Conservation (phyloP, 2,888 invertebrate genomes). For the Pilophorus perplexus region DNA sequence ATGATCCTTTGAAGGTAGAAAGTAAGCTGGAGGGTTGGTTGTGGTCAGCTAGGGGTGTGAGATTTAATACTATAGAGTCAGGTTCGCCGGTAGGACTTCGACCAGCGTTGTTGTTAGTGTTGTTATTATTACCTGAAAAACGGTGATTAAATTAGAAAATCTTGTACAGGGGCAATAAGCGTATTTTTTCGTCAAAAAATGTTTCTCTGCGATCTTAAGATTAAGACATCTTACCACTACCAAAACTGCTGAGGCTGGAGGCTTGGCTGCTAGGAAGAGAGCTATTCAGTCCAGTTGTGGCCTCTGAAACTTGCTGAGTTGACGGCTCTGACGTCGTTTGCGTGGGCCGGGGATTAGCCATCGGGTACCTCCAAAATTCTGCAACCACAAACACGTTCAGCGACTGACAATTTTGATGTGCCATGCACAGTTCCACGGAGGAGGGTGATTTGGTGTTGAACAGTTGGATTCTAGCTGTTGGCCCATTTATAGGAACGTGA, state of each 20-base stretch:
- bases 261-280: conserved; percentile 55
- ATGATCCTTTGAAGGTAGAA: conserved; percentile 65
- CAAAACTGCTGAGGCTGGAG: conserved; percentile 72
- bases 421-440: too few relatives aligned
- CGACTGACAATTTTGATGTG: too few relatives aligned
- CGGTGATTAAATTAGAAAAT: neutral
- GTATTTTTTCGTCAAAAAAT: too few relatives aligned
- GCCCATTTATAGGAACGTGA: too few relatives aligned
- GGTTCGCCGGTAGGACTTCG: conserved; percentile 47
- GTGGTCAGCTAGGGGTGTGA: conserved; percentile 64
- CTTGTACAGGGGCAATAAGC: neutral
- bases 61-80: conserved; percentile 70
- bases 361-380: conserved; percentile 62
- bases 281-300: conserved; percentile 52
- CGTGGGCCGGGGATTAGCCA: conserved; percentile 67
- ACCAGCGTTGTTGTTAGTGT: conserved; percentile 49
- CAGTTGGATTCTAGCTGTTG: too few relatives aligned
- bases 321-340: conserved; percentile 54
- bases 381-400: too few relatives aligned
- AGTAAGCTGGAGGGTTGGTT: conserved; percentile 57
- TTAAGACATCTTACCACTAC: conserved; percentile 60
- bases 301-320: conserved; percentile 51
- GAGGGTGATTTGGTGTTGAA: too few relatives aligned
- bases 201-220: too few relatives aligned
- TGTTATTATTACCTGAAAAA: conserved; percentile 45